Evolutionary conservation across 2,888 invertebrate species (phyloP).

Genomic region (Leptopilina myrica): DNA sequence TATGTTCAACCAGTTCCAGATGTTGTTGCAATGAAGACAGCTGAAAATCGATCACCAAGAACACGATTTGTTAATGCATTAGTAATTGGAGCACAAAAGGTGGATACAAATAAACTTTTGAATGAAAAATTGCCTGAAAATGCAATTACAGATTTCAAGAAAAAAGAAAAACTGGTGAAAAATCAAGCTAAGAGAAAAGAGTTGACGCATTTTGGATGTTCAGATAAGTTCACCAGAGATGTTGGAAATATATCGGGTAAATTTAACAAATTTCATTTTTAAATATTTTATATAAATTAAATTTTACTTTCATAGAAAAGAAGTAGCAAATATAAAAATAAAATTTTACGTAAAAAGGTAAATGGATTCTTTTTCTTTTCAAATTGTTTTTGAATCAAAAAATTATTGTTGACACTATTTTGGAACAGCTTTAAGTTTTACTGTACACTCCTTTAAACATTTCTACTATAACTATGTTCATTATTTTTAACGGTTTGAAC

Average conservation of each 20-base stretch:
- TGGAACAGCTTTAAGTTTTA: too few relatives aligned
- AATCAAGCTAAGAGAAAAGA: conserved; percentile 76
- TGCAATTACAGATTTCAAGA: conserved; percentile 76
- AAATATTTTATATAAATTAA: background rate
- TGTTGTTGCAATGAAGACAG: conserved; percentile 72
- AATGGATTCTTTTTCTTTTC: too few relatives aligned
- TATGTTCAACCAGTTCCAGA: conserved; percentile 74
- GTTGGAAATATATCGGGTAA: conserved; percentile 64
- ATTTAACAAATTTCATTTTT: background rate
- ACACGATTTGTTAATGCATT: conserved; percentile 41
- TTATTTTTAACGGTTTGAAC: too few relatives aligned
- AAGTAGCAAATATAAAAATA: too few relatives aligned
- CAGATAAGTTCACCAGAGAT: conserved; percentile 68
- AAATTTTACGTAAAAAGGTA: too few relatives aligned
- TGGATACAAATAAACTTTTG: conserved; percentile 71
- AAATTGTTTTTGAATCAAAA: too few relatives aligned
- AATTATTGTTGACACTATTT: too few relatives aligned
- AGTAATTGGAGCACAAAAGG: conserved; percentile 57
- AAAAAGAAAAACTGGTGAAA: conserved; percentile 79
- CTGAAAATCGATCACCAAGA: conserved; percentile 44
- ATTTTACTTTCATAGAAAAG: too few relatives aligned
- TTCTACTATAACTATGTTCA: too few relatives aligned
- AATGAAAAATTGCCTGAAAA: conserved; percentile 69
- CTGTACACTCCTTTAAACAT: too few relatives aligned
- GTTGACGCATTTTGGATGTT: conserved; percentile 68